Percentiles rank a stretch among this genome's conserved stretches.
These are phyloP conservation scores for Melanotaenia nigrans DNA, from an alignment of 2,797 vertebrate genomes.

Conservation along the genomic window DNA sequence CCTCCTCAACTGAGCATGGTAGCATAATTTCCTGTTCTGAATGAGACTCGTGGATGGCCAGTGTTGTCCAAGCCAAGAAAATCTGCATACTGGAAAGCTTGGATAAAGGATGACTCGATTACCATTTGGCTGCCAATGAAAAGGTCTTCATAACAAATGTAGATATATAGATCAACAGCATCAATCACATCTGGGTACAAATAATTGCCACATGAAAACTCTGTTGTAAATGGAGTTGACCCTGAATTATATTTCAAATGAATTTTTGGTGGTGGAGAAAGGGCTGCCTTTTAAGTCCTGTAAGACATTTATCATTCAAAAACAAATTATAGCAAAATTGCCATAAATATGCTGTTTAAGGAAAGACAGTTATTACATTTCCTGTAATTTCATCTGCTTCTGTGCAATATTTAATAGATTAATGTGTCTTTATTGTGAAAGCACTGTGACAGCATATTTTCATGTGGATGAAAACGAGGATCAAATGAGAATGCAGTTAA, in stretches of 20 bases:
- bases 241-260: conserved; percentile 5
- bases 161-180: conserved; percentile 34
- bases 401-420: not conserved
- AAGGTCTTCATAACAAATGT: conserved; percentile 40
- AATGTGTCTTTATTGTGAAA: not conserved
- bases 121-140: conserved; percentile 36
- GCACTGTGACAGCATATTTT: not conserved
- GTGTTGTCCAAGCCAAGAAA: conserved; percentile 44
- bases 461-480: not conserved
- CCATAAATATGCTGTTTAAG: no score
- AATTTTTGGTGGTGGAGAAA: conserved; percentile 1
- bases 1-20: conserved; percentile 23
- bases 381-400: not conserved
- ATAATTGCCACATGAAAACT: conserved; percentile 26
- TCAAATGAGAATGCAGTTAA: not conserved
- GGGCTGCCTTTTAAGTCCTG: not conserved
- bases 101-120: conserved; percentile 9
- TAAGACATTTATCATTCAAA: not conserved
- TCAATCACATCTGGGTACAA: conserved; percentile 33
- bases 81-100: conserved; percentile 55
- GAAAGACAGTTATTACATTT: conserved; percentile 3
- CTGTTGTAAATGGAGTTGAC: conserved; percentile 32
- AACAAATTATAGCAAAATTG: no score
- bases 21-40: conserved; percentile 53
- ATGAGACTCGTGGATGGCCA: conserved; percentile 41